Percentiles rank a stretch among this genome's conserved stretches.
Conservation (phyloP, 2,797 vertebrate genomes). For the Spizella passerina region DNA sequence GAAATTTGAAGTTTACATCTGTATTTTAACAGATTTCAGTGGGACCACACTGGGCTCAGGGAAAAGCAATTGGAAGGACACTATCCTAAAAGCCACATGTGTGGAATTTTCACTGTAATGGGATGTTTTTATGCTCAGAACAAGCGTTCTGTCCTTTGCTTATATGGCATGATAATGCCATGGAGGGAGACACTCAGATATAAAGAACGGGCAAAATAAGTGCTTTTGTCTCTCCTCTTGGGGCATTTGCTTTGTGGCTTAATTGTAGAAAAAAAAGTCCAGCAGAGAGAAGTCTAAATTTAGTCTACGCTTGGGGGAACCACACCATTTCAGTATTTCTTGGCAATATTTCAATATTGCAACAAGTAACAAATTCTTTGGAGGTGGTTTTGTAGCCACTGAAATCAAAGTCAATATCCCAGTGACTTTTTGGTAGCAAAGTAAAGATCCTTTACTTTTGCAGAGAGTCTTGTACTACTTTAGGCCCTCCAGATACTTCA, state of each 20-base stretch:
- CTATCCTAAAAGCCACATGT: not conserved
- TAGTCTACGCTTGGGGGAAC: not conserved
- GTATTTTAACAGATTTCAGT: not conserved
- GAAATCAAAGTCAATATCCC: not conserved
- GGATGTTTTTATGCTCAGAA: not conserved
- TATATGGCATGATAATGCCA: not conserved
- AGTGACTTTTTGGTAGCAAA: not conserved
- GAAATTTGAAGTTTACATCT: not conserved
- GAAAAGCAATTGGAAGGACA: not conserved
- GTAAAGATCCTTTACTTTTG: not conserved
- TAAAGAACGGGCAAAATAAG: not conserved
- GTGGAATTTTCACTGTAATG: not conserved
- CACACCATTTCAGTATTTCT: not conserved
- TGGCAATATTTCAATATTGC: not conserved
- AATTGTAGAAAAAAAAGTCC: not conserved
- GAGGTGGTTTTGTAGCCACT: not conserved
- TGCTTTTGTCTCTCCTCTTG: not conserved
- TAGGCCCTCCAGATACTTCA: not conserved
- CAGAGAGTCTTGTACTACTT: not conserved
- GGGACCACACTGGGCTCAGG: not conserved
- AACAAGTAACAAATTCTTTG: not conserved
- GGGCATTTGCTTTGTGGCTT: not conserved
- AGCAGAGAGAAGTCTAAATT: not conserved
- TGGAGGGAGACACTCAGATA: not conserved
- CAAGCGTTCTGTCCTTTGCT: not conserved